Evolutionary conservation across 1,140 invertebrate species (phyloP), one percentile per base, ranked within the genome.

Genomic region (Tetramorium parvispinum): DNA sequence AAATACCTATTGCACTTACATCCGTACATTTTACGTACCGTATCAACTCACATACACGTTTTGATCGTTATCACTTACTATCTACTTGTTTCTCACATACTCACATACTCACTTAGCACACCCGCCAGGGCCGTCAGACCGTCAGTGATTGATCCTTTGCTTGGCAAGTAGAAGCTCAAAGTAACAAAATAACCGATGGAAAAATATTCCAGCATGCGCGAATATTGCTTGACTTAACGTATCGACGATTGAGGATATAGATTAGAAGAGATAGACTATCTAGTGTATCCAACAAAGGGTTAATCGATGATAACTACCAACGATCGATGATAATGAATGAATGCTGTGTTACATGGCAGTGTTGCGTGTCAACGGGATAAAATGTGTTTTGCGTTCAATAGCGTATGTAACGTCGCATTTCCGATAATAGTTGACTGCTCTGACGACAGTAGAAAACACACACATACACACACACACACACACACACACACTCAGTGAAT

Each of bases 1-100:
- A 32, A 32, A 32, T 32, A 71, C 27, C 75, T 75, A 88, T 37
- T 89, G 88, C 86, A 87, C 89, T 90, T 55, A 89, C 40, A 46
- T 66, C 27, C 18, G 11, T 32, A 32, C 32, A 32, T 32, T 32
- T 32, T 32, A 32, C 32, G 32, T 85, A 85, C 16, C 68, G 37
- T 73, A 66, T 40, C 57, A 75, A 73, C 24, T 82, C 53, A 73
- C 61, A 18, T 43, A 76, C 57, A 85, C 73, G 5, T 65, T 85
- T 73, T 40, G 21, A 43, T 18, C 51, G 53, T 37, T 53, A 24
- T 49, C 71, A 46, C 43, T 32, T 37, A 53, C 37, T 43, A 73
- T 71, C 18, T 53, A 73, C 55, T 55, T 61, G 59, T 85, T 65
- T 43, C 32, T 32, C 46, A 75, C 32, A 86, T 55, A 55, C 51